Evolutionary conservation across 2,888 invertebrate species (phyloP), one percentile per base, ranked within the genome.

Genomic region (Mellilla xanthometata): DNA sequence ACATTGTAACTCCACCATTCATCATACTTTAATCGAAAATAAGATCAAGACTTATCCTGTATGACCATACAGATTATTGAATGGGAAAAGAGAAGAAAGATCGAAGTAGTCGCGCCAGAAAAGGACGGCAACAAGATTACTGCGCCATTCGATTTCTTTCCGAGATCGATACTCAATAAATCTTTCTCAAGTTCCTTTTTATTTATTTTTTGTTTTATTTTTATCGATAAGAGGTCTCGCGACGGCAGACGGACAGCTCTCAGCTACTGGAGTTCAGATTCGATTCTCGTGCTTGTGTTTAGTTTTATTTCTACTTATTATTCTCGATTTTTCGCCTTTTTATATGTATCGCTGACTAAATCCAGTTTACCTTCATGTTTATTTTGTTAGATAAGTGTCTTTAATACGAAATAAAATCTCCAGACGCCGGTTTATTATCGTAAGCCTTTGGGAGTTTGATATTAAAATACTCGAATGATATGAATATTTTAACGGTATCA

Each of bases 91-190:
- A 65, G 75, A 74, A 10, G 35, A 47, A 23, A 5, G 7, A 43
- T 32, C n/a, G 2, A 24, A n/a, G n/a, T 10, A 8, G 2, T 9
- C 10, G 39, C 7, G 72, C 33, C 50, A 3, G 60, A 70, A 29
- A 35, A 65, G 53, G 68, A 74, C 22, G 50, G 54, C 4, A 23
- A 36, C 36, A 67, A 64, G 62, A 71, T 72, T 71, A 73, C 67
- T 64, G 67, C 57, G 58, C 60, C 68, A 72, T 73, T 76, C 75
- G 78, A 81, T 81, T 76, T 73, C 76, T 69, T 78, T 68, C 68
- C 68, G 62, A 74, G 81, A 82, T 83, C 81, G 80, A 81, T 82
- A 77, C 73, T 75, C 78, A 73, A 81, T 82, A 82, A 81, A 81
- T 81, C 81, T 79, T 69, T 56, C 33, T 22, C 32, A 34, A 38